These are phyloP conservation scores for Artibeus lituratus DNA, from an alignment of 2,797 vertebrate genomes.

Conservation along the genomic window DNA sequence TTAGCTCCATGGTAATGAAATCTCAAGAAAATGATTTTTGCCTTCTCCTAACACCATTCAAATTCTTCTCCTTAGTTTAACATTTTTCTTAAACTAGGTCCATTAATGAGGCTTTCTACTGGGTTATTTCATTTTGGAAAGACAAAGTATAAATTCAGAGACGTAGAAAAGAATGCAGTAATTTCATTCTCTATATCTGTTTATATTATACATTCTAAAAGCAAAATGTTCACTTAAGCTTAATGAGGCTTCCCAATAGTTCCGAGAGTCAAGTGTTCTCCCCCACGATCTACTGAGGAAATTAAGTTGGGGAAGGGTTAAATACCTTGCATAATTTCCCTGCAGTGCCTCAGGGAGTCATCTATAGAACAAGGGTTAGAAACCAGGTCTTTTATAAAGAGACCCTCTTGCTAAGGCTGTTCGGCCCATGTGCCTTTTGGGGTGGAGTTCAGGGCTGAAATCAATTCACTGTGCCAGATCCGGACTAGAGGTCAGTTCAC, in stretches of 20 bases:
- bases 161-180: neutral
- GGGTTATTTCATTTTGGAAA: constrained; percentile 25
- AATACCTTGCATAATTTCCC: neutral
- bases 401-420: neutral
- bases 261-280: neutral
- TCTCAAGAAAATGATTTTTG: constrained; percentile 23
- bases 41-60: neutral
- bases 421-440: neutral
- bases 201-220: neutral
- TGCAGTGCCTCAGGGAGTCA: neutral
- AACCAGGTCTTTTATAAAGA: neutral
- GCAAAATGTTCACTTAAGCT: neutral
- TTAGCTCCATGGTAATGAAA: neutral
- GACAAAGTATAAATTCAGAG: constrained; percentile 16
- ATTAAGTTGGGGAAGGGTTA: neutral
- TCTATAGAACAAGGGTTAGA: neutral
- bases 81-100: neutral
- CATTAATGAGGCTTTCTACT: neutral
- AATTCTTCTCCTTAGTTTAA: neutral
- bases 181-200: neutral
- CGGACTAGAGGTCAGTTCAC: neutral
- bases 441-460: neutral
- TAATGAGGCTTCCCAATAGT: neutral
- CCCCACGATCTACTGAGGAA: neutral
- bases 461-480: neutral